phyloP scores from a whole-genome alignment of 2,797 vertebrate genomes.

The Glyptemys insculpta region DNA sequence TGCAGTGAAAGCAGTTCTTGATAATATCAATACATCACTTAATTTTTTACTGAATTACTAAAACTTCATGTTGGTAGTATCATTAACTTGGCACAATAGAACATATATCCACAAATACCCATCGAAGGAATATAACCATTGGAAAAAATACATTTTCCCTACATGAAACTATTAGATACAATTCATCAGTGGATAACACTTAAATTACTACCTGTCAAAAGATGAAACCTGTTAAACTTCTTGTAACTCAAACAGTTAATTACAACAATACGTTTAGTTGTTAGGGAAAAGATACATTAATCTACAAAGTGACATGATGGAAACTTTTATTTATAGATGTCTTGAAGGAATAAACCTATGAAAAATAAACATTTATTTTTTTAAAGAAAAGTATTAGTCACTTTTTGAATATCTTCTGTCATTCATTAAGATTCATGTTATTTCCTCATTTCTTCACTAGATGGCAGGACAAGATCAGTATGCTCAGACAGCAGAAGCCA shows the following conservation, averaged over 20 bases:
- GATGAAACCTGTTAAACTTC: constrained; percentile 29
- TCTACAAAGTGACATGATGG: not conserved
- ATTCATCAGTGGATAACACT: not conserved
- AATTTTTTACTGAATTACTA: not conserved
- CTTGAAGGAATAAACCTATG: not conserved
- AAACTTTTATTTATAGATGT: constrained; percentile 22
- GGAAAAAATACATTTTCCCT: not conserved
- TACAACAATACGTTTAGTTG: constrained; percentile 14
- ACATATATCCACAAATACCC: not conserved
- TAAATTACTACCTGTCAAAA: constrained; percentile 34
- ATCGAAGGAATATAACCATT: not conserved
- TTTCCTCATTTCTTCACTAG: constrained; percentile 50
- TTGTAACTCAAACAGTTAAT: constrained; percentile 22
- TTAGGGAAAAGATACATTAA: not conserved
- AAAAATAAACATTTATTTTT: not conserved
- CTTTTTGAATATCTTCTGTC: not conserved
- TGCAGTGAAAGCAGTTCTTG: not conserved
- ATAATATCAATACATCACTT: rapidly evolving
- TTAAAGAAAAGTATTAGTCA: not conserved
- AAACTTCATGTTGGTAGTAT: not conserved
- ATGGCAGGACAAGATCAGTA: constrained; percentile 75
- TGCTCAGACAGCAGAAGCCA: not conserved
- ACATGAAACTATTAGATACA: not conserved
- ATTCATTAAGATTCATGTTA: not conserved
- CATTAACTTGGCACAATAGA: constrained; percentile 1